These are phyloP conservation scores for Clangula hyemalis DNA, from an alignment of 2,797 vertebrate genomes.

Conservation along the genomic window DNA sequence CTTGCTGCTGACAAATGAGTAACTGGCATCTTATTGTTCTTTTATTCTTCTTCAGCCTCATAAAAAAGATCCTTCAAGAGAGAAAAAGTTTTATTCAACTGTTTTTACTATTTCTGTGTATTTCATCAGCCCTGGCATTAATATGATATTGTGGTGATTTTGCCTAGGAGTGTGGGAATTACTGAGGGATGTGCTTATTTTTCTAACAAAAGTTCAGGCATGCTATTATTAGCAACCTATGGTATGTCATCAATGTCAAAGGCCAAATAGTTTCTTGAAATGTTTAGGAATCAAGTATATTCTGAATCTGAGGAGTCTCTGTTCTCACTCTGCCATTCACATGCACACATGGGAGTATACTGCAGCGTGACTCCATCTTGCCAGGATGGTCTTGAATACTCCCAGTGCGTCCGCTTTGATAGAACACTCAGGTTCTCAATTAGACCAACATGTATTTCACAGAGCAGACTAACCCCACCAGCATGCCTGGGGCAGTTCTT, in stretches of 20 bases:
- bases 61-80: background rate
- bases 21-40: background rate
- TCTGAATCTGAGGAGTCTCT: background rate
- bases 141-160: background rate
- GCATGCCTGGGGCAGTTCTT: background rate
- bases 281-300: conserved; percentile 44
- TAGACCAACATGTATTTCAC: background rate
- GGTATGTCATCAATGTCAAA: conserved; percentile 63
- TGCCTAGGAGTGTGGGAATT: conserved; percentile 52
- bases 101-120: background rate
- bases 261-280: conserved; percentile 67
- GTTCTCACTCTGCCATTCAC: background rate
- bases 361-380: background rate
- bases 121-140: background rate
- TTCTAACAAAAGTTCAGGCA: conserved; percentile 48
- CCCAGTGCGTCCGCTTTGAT: background rate
- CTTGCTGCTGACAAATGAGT: background rate
- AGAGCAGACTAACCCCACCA: background rate
- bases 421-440: background rate
- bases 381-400: background rate
- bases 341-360: fast-evolving
- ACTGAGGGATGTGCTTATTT: conserved; percentile 53
- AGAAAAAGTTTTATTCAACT: background rate
- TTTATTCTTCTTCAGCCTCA: background rate
- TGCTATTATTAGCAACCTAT: conserved; percentile 61